A percentile compares a stretch with the other conserved stretches of the same genome.
phyloP scores from a whole-genome alignment of 2,113 vertebrate genomes.

The Scartelaos histophorus region DNA sequence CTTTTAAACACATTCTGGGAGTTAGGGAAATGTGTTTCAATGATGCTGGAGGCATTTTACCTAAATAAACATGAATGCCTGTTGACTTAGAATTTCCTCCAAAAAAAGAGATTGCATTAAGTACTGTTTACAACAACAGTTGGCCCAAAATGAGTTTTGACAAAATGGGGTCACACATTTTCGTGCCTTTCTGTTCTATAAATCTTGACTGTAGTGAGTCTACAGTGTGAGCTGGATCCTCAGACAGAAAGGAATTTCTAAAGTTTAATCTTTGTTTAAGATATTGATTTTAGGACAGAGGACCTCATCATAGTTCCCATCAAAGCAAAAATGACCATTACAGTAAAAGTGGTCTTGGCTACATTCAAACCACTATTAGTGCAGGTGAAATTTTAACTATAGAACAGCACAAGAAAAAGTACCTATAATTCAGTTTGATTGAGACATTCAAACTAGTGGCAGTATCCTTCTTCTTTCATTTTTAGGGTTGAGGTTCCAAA shows the following conservation, averaged over 20 bases:
- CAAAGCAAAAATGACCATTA: background rate
- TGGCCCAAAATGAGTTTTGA: background rate
- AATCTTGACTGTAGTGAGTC: background rate
- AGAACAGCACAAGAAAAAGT: background rate
- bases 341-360: background rate
- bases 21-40: background rate
- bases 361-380: background rate
- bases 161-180: background rate
- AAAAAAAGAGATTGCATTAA: no score
- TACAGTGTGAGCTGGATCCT: background rate
- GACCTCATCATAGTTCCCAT: background rate
- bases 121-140: background rate
- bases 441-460: background rate
- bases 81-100: background rate
- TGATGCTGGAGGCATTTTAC: background rate
- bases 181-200: background rate
- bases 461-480: background rate
- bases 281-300: background rate
- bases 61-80: background rate
- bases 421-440: background rate
- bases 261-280: constrained; percentile 5
- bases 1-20: background rate
- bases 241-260: background rate
- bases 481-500: background rate
- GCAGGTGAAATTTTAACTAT: background rate